Evolutionary conservation across 2,797 vertebrate genomes (phyloP).

Genomic region (Artibeus jamaicensis): DNA sequence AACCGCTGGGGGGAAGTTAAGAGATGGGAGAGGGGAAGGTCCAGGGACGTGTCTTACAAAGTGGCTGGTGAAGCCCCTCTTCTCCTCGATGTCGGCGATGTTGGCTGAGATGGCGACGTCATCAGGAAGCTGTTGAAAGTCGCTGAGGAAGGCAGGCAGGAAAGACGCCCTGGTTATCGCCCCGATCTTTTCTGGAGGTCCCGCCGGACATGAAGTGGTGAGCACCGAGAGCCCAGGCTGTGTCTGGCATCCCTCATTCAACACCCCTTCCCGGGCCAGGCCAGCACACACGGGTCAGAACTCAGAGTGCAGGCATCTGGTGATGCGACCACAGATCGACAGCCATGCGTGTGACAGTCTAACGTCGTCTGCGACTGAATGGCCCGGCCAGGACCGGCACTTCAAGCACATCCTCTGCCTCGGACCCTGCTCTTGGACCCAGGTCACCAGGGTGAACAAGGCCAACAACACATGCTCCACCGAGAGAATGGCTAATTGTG

Average conservation of each 20-base stretch:
- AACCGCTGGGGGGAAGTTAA: not conserved
- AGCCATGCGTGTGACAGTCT: accelerated
- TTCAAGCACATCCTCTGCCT: accelerated
- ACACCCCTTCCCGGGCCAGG: accelerated
- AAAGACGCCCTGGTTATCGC: constrained; percentile 3
- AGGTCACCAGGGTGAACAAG: not conserved
- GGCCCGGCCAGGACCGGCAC: accelerated
- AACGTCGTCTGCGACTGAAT: accelerated
- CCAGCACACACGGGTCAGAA: not conserved
- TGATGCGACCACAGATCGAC: accelerated
- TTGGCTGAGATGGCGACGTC: constrained; percentile 92
- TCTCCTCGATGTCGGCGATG: constrained; percentile 94
- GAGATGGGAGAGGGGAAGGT: not conserved
- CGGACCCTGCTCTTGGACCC: not conserved
- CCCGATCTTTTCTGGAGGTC: not conserved
- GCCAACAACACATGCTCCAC: accelerated
- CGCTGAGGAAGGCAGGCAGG: constrained; percentile 82
- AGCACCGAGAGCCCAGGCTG: accelerated
- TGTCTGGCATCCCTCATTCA: accelerated
- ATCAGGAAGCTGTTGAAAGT: constrained; percentile 95
- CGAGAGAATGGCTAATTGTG: not conserved
- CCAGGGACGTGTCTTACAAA: constrained; percentile 86
- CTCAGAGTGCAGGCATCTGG: accelerated
- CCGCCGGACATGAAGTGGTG: not conserved
- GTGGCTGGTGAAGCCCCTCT: constrained; percentile 92